These are phyloP conservation scores for Australoheros scitulus DNA, from an alignment of 2,113 vertebrate species.

Conservation along the genomic window DNA sequence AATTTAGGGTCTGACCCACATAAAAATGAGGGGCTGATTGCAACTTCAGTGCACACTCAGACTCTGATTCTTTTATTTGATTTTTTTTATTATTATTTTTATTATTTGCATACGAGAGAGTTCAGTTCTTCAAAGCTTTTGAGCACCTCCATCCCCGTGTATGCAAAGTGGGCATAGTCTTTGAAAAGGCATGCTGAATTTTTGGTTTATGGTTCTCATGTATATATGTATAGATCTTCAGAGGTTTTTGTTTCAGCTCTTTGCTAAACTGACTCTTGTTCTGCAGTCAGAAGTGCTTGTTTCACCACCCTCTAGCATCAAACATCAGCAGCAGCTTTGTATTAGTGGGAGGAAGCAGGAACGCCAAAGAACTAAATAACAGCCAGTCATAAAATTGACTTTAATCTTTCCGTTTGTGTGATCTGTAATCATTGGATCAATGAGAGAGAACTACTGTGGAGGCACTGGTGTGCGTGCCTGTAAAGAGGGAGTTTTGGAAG, in stretches of 20 bases:
- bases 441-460: background rate
- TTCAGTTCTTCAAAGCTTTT: no score
- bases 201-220: accelerated
- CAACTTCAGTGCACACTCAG: background rate
- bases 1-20: background rate
- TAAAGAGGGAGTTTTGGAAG: background rate
- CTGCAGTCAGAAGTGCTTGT: accelerated
- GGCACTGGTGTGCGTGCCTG: background rate
- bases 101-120: accelerated
- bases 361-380: background rate
- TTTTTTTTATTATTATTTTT: no score
- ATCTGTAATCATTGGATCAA: background rate
- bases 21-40: background rate
- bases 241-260: background rate
- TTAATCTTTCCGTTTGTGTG: background rate
- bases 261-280: background rate
- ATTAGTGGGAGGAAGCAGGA: background rate
- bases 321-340: background rate
- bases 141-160: background rate
- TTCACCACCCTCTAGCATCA: background rate
- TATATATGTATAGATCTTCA: background rate
- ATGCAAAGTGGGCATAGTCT: background rate
- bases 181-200: background rate
- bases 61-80: background rate
- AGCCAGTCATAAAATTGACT: background rate